Evolutionary conservation across 2,888 invertebrate genomes (phyloP).

Genomic region (Hemicrepidius hirtus): DNA sequence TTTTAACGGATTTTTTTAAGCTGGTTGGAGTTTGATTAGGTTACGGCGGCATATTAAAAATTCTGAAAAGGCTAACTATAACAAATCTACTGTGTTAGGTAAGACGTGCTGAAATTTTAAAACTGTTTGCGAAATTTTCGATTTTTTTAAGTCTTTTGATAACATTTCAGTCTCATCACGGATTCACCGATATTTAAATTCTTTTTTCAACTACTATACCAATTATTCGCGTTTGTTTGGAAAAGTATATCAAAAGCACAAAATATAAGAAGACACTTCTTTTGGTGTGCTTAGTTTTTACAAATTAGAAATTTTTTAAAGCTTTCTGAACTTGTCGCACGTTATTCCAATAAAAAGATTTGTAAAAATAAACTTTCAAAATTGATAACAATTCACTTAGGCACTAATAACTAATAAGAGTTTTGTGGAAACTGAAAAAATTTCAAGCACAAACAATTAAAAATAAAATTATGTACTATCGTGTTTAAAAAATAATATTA

Average conservation of each 20-base stretch:
- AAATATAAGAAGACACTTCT: slow-evolving; percentile 68
- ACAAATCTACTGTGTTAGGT: slow-evolving; percentile 4
- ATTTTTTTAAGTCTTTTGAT: slow-evolving; percentile 44
- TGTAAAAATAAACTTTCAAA: slow-evolving; percentile 53
- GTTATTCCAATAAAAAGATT: slow-evolving; percentile 44
- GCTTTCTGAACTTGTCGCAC: slow-evolving; percentile 34
- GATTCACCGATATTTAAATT: slow-evolving; percentile 64
- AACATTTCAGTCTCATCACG: slow-evolving; percentile 69
- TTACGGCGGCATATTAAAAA: slow-evolving; percentile 56
- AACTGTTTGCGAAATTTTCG: slow-evolving; percentile 30
- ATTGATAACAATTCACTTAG: slow-evolving; percentile 52
- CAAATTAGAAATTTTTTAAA: slow-evolving; percentile 49
- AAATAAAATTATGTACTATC: no score
- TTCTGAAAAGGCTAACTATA: slow-evolving; percentile 12
- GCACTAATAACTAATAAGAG: slow-evolving; percentile 50
- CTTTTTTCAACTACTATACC: slow-evolving; percentile 54
- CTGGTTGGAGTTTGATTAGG: slow-evolving; percentile 56
- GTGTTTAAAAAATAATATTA: slow-evolving; percentile 54
- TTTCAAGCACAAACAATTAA: slow-evolving; percentile 31
- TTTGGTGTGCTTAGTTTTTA: slow-evolving; percentile 65
- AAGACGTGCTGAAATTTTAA: slow-evolving; percentile 30
- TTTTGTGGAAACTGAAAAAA: slow-evolving; percentile 36
- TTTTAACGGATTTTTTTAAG: slow-evolving; percentile 62
- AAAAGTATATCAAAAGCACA: neutral
- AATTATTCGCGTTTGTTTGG: slow-evolving; percentile 32